Conservation (phyloP, 2,797 vertebrate genomes). For the Choloepus didactylus region DNA sequence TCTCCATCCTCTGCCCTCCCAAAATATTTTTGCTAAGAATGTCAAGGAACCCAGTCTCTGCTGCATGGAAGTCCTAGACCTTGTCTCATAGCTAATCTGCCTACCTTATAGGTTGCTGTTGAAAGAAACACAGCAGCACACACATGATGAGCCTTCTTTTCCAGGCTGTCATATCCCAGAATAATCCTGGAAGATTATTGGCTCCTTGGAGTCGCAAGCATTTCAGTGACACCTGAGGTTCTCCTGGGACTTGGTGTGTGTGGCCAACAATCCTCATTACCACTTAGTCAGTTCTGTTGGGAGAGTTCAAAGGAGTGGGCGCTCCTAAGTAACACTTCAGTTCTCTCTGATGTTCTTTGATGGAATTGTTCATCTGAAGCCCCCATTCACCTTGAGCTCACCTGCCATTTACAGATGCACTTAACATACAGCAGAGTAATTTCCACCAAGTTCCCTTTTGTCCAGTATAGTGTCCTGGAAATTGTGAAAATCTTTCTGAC, state of each 20-base stretch:
- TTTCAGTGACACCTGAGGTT: neutral
- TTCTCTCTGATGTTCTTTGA: neutral
- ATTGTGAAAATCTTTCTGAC: neutral
- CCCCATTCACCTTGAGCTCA: neutral
- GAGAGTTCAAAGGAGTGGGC: neutral
- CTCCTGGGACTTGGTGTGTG: neutral
- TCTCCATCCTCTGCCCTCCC: neutral
- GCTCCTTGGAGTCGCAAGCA: neutral
- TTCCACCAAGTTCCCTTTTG: neutral
- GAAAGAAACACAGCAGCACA: neutral
- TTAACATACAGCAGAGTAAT: neutral
- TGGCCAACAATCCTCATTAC: neutral
- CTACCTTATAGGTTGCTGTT: no score
- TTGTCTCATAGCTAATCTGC: neutral
- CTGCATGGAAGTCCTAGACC: neutral
- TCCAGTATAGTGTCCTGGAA: neutral
- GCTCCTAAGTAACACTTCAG: neutral
- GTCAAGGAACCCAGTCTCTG: no score
- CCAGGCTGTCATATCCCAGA: neutral
- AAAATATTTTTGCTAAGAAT: neutral
- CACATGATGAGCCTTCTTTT: no score
- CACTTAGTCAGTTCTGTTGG: neutral
- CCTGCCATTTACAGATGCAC: neutral
- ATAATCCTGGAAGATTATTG: neutral
- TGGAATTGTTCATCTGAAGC: neutral